Evolutionary conservation across 2,113 vertebrate species (phyloP), one percentile per base, ranked within the genome.

Genomic region (Echinops telfairi): DNA sequence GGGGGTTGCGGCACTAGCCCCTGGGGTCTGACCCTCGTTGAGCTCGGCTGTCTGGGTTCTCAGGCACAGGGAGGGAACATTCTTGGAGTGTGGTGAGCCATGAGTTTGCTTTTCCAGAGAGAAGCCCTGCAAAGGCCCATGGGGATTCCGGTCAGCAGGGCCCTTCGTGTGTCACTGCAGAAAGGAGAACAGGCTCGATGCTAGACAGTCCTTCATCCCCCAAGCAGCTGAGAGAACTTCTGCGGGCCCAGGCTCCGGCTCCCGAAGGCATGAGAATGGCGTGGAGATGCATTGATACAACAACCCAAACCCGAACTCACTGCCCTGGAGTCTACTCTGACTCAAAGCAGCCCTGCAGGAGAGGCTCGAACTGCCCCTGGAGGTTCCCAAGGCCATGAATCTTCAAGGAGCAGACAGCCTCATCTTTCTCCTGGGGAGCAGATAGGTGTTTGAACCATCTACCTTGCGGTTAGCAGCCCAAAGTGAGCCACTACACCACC

Each of bases 21-120:
- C 3, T 71, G 62, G 71, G 4, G 23, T 53, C 20, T 0, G 0
- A 1, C 43, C 27, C 62, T 78, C 12, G 0, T 5, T 6, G 78
- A 43, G 22, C 20, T 6, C 0, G 7, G 66, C 81, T 15, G 2
- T 36, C 33, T 77, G 89, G 57, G 7, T 17, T 43, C 87, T 15
- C 8, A n/a, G 64, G 40, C 81, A 2, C 1, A 0, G 76, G n/a
- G 27, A 73, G 62, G 25, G 58, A 36, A 33, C 82, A 76, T 93
- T 94, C 85, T 86, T 88, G 88, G 43, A 6, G 19, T 83, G 43
- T 85, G 80, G 25, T 57, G 86, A 96, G 62, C 82, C 31, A 0
- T 80, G 89, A 53, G 68, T 83, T 91, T 68, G 91, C 73, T 73
- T 73, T 84, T 47, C 73, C 33, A 38, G 83, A 81, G 36, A 43